Evolutionary conservation across 92 coral and sea anemone species (phyloP), one percentile per base, ranked within the genome.

Genomic region (Heteractis magnifica): DNA sequence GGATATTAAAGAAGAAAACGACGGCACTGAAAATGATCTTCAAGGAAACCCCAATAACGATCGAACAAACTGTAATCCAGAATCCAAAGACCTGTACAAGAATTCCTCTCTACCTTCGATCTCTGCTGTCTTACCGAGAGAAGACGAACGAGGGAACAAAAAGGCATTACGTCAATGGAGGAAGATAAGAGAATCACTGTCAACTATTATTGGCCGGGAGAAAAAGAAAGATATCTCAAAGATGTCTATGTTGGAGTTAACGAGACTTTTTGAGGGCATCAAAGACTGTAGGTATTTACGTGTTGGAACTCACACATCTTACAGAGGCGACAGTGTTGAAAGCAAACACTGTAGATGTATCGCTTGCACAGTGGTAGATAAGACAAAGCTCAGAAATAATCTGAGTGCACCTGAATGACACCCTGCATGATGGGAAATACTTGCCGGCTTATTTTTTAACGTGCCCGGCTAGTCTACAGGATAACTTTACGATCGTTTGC

Each of bases 281-380:
- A 88, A 92, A 44, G 95, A 93, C 77, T 93, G 97, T 81, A 76
- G 97, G 75, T 93, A 93, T 81, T 84, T 93, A 49, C 92, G 97
- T 49, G 90, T 89, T 44, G 97, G 95, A 3, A 87, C 70, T 72
- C 91, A 93, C 9, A 91, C 95, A 26, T 80, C 88, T 4, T 93
- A 80, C 75, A 82, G 86, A 14, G 92, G 89, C 0, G 94, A 93
- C 16, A 90, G 89, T 14, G 83, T 81, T 3, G 89, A 87, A 49
- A 85, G 83, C 21, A 82, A 21, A 59, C 80, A 72, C 41, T 93
- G 97, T 65, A 87, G 88, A 81, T 93, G 97, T 75, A 74, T 93
- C 15, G 95, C 93, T 4, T 93, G 97, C 65, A 81, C 91, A 21
- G 84, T 93, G 19, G 88, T 59, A 16, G 97, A 93, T 72, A 89